These are phyloP conservation scores for Macrostomum lignano DNA, from an alignment of 1,140 invertebrate genomes.

Conservation along the genomic window DNA sequence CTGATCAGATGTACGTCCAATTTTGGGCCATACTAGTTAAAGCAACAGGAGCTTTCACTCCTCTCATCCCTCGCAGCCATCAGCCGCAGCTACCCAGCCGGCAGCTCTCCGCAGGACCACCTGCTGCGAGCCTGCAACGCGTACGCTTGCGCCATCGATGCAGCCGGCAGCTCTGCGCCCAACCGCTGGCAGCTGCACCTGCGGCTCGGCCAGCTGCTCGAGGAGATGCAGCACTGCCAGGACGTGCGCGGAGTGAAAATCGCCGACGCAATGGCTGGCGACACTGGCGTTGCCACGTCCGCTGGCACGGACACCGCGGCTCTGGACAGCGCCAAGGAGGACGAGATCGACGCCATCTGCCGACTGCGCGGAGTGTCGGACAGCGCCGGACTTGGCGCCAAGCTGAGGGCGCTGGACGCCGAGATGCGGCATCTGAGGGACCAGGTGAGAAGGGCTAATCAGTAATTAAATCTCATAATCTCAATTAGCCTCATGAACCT, in stretches of 20 bases:
- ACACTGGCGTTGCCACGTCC: neutral
- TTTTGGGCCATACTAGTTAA: too few species aligned
- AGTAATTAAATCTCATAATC: too few species aligned
- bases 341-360: conserved; percentile 23
- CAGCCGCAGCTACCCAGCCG: conserved; percentile 12
- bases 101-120: conserved; percentile 15
- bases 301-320: conserved; percentile 10
- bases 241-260: conserved; percentile 22
- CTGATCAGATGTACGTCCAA: too few species aligned
- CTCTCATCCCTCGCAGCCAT: too few species aligned
- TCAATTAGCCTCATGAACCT: too few species aligned
- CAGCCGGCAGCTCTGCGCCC: too few species aligned
- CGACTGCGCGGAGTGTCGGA: conserved; percentile 16
- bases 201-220: conserved; percentile 15
- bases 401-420: conserved; percentile 21
- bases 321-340: conserved; percentile 20
- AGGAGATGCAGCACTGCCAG: conserved; percentile 20
- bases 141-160: conserved; percentile 17
- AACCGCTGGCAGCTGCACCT: conserved; percentile 17
- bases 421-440: conserved; percentile 19
- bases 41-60: too few species aligned
- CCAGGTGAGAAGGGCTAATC: too few species aligned
- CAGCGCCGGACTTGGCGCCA: conserved; percentile 13
- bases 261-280: conserved; percentile 7
- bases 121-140: conserved; percentile 12